A percentile compares a stretch with the other conserved stretches of the same genome.
Conservation (phyloP, 2,888 invertebrate genomes). For the Copidosoma aretas region DNA sequence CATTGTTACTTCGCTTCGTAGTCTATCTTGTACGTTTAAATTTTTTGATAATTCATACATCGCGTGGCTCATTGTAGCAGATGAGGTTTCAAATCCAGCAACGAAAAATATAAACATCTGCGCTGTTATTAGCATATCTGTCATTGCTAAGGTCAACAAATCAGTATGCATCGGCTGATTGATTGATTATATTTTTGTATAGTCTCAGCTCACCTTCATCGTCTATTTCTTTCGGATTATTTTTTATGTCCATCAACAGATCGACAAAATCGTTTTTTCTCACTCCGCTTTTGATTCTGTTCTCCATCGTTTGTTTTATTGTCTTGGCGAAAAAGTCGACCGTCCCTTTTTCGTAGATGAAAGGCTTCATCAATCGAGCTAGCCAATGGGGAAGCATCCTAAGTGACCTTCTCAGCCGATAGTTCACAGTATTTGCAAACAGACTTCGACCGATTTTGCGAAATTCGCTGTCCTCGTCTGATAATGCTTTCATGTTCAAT, state of each 20-base stretch:
- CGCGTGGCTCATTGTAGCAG: conserved; percentile 60
- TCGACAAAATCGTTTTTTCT: conserved; percentile 61
- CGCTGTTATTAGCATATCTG: conserved; percentile 56
- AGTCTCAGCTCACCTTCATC: conserved; percentile 7
- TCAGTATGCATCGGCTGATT: no score
- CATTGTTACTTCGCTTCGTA: conserved; percentile 57
- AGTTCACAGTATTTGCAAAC: conserved; percentile 33
- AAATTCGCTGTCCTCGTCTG: conserved; percentile 57
- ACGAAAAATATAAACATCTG: conserved; percentile 62
- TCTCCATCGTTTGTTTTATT: conserved; percentile 51
- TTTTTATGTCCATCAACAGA: conserved; percentile 53
- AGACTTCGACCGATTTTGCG: conserved; percentile 53
- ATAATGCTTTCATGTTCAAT: conserved; percentile 58
- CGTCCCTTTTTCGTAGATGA: conserved; percentile 40
- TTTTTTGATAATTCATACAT: conserved; percentile 61
- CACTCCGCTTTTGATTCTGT: conserved; percentile 54
- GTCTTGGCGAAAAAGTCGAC: conserved; percentile 51
- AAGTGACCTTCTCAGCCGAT: background rate
- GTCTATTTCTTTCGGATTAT: conserved; percentile 25
- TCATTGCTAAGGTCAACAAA: conserved; percentile 59
- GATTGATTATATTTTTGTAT: background rate
- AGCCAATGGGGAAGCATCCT: conserved; percentile 13
- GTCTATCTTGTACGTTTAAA: conserved; percentile 57
- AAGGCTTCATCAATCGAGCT: background rate
- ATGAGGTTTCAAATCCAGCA: conserved; percentile 64